Evolutionary conservation across 2,113 vertebrate genomes (phyloP).

Genomic region (Calidris pugnax): DNA sequence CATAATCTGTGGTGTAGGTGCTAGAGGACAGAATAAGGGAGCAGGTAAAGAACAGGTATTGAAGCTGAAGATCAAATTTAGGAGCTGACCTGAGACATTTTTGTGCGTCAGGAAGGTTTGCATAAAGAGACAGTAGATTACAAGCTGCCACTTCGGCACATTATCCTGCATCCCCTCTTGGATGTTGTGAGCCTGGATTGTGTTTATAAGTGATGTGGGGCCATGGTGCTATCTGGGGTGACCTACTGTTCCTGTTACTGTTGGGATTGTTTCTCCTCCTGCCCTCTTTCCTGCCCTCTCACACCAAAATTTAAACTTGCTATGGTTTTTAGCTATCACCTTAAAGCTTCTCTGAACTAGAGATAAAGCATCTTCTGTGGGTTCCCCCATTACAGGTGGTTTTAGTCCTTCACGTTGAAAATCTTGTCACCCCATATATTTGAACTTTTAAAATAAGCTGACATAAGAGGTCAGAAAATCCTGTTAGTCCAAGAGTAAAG

Average conservation of each 20-base stretch:
- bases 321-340: background rate
- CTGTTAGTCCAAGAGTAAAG: constrained; percentile 37
- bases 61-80: background rate
- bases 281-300: background rate
- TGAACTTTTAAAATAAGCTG: constrained; percentile 22
- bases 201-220: background rate
- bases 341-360: background rate
- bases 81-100: background rate
- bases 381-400: background rate
- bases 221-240: background rate
- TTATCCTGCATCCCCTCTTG: background rate
- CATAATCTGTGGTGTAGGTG: background rate
- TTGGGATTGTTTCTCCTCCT: background rate
- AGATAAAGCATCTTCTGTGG: background rate
- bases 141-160: background rate
- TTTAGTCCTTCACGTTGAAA: background rate
- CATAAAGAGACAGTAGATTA: background rate
- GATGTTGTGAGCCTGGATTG: background rate
- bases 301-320: background rate
- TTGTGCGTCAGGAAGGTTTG: background rate
- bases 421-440: background rate
- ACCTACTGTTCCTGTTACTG: background rate
- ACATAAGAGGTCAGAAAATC: constrained; percentile 43
- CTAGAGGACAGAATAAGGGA: background rate
- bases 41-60: background rate